Evolutionary conservation across 2,888 invertebrate genomes (phyloP), one percentile per base, ranked within the genome.

Genomic region (Tolmerus cingulatus): DNA sequence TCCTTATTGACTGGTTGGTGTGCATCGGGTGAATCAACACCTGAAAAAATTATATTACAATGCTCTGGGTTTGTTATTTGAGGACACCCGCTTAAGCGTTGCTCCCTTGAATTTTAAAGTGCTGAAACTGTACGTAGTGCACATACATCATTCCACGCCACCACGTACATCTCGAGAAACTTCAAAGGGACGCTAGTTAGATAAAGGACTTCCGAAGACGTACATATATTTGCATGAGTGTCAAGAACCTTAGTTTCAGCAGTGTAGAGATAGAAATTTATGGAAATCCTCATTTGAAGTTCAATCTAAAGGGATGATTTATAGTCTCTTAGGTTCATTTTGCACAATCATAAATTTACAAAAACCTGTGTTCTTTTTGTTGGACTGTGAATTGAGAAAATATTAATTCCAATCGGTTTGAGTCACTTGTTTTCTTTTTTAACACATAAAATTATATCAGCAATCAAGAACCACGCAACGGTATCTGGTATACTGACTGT

Each of bases 241-340:
- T 84, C 82, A 16, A 34, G 74, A 43, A 74, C 30, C 74, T 74
- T 40, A 85, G 43, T 85, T 85, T 85, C 74, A 43, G 30, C 85
- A 74, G 43, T 85, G 46, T 74, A 46, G 74, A 46, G 74, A 40
- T 40, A 85, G 30, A 85, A 85, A 85, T 85, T 85, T 85, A 85
- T 85, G 85, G 85, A 43, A 85, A 85, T 85, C 85, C 46, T 74
- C 51, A 16, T 74, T 46, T 74, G 74, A 85, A 85, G 43, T 74
- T 85, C 85, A 74, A 85, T 85, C 46, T 74, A 37, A 46, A 37
- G 82, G 81, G 57, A 57, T 84, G 82, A 84, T 84, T 66, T 84
- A 84, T 84, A n/a, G 40, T 40, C 37, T 23, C 19, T 66, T n/a
- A 66, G 82, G 82, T 37, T 34, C 40, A 66, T 84, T 9, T 37